A percentile compares a stretch with the other conserved stretches of the same genome.
These are phyloP conservation scores for Sinotaia quadrata DNA, from an alignment of 2,888 invertebrate species.

Conservation along the genomic window DNA sequence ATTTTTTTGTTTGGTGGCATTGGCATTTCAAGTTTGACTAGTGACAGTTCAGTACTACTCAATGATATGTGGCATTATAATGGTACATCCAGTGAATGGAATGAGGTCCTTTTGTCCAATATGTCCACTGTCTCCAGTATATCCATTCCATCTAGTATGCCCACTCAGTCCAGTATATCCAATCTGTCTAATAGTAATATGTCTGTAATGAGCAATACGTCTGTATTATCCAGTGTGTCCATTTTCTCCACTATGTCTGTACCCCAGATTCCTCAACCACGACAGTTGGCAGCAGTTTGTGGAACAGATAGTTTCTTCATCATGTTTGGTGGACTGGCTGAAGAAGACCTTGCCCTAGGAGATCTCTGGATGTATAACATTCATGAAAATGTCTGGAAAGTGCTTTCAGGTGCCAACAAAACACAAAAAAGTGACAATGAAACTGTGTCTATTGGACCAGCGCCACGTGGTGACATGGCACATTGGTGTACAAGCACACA, in stretches of 20 bases:
- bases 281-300: conserved; percentile 56
- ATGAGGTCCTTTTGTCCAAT: too few species aligned
- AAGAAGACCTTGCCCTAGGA: conserved; percentile 43
- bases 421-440: neutral
- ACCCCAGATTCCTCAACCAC: conserved; percentile 36
- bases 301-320: conserved; percentile 48
- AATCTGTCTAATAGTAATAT: too few species aligned
- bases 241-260: too few species aligned
- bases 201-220: too few species aligned
- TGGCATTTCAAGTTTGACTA: conserved; percentile 40
- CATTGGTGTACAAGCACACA: conserved; percentile 53
- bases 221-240: too few species aligned
- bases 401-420: neutral
- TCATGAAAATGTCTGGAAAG: conserved; percentile 26
- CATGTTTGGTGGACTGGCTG: conserved; percentile 57
- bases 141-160: too few species aligned
- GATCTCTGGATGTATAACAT: conserved; percentile 61
- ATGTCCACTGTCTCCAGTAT: too few species aligned
- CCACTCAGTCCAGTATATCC: too few species aligned
- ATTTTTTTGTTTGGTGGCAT: conserved; percentile 62
- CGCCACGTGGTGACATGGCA: conserved; percentile 49
- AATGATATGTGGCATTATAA: conserved; percentile 60
- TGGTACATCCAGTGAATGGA: too few species aligned
- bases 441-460: neutral
- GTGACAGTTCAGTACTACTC: conserved; percentile 40